phyloP scores from a whole-genome alignment of 1,140 invertebrate genomes.

The Brachionus manjavacas region DNA sequence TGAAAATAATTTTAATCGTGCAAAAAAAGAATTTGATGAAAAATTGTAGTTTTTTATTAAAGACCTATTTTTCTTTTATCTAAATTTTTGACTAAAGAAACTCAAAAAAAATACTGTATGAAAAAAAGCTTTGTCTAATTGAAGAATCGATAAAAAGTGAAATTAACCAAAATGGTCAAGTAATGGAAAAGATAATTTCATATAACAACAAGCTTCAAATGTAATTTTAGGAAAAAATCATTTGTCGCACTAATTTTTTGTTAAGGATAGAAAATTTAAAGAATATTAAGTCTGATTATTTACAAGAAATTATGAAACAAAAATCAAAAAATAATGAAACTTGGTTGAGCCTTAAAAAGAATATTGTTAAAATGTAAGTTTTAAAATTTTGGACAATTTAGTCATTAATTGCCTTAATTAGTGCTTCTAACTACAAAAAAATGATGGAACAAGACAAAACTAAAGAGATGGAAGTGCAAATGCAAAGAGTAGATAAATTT shows the following conservation, averaged over 20 bases:
- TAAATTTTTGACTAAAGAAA: neutral
- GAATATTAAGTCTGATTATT: neutral
- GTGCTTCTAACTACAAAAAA: neutral
- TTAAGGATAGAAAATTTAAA: neutral
- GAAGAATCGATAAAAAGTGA: neutral
- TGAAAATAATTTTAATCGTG: neutral
- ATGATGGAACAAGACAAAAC: neutral
- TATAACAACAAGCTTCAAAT: neutral
- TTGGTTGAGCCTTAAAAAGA: neutral
- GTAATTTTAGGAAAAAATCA: neutral
- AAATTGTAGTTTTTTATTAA: neutral
- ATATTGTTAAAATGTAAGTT: neutral
- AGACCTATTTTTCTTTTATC: neutral
- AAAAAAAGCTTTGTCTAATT: neutral
- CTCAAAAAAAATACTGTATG: neutral
- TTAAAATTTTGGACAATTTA: neutral
- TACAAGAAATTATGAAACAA: neutral
- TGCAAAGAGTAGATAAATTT: neutral
- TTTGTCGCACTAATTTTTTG: neutral
- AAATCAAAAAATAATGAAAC: neutral
- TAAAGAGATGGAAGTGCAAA: neutral
- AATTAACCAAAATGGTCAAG: neutral
- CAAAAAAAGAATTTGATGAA: neutral
- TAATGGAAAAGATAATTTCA: neutral
- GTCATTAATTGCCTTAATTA: neutral